A percentile compares a stretch with the other conserved stretches of the same genome.
These are phyloP conservation scores for Vicugna pacos DNA, from an alignment of 2,113 vertebrate species.

Conservation along the genomic window DNA sequence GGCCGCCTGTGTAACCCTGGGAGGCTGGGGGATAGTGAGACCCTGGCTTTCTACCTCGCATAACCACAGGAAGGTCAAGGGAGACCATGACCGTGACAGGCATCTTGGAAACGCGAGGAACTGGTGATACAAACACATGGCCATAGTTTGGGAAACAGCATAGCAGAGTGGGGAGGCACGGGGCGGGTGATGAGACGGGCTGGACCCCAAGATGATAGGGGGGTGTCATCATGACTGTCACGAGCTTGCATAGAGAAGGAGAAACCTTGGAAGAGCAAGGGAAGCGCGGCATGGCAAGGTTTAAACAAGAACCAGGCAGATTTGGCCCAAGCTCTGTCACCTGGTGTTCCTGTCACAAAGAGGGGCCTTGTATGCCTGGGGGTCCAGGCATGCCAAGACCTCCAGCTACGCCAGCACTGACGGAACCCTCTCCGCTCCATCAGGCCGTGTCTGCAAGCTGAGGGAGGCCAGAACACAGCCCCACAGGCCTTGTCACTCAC, in stretches of 20 bases:
- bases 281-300: background rate
- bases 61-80: fast-evolving
- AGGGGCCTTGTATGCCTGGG: background rate
- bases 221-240: too few relatives aligned
- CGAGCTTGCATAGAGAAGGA: fast-evolving
- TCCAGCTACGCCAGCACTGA: background rate
- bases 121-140: background rate
- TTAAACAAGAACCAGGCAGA: background rate
- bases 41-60: background rate
- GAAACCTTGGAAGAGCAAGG: background rate
- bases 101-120: background rate
- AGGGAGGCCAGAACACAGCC: background rate
- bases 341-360: background rate
- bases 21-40: background rate
- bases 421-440: background rate
- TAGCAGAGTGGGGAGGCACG: background rate
- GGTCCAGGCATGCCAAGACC: background rate
- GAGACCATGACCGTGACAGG: background rate
- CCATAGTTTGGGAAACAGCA: fast-evolving
- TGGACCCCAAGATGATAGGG: background rate
- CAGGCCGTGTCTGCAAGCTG: background rate
- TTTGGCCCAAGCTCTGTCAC: background rate
- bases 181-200: fast-evolving
- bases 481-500: background rate
- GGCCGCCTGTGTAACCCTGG: background rate